Evolutionary conservation across 2,113 vertebrate species (phyloP).

Genomic region (Cephalopterus ornatus): DNA sequence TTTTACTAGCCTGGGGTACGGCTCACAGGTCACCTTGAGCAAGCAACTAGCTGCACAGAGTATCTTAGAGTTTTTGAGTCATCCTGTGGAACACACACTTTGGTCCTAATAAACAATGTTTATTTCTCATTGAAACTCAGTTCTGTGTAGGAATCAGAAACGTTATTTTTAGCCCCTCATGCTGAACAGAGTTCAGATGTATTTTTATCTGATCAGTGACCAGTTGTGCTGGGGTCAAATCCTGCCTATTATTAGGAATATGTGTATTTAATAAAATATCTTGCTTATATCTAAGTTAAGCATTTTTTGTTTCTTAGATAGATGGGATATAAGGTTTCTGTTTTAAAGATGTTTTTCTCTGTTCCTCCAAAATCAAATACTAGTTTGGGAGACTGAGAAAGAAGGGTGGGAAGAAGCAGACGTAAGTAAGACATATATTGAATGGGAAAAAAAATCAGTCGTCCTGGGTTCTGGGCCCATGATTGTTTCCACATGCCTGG

Average conservation of each 20-base stretch:
- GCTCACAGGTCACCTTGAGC: constrained; percentile 12
- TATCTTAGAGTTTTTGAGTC: not conserved
- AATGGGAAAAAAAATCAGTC: constrained; percentile 34
- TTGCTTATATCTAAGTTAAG: not conserved
- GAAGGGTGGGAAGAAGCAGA: constrained; percentile 15
- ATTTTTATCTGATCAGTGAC: not conserved
- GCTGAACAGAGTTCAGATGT: not conserved
- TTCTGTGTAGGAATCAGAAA: not conserved
- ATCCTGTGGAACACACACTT: not conserved
- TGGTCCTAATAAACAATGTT: not conserved
- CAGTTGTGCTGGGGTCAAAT: not conserved
- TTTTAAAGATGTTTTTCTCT: not conserved
- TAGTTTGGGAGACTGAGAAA: not conserved
- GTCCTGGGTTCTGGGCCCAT: constrained; percentile 27
- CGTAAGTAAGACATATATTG: constrained; percentile 43
- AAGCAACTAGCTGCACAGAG: constrained; percentile 1
- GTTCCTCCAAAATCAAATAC: not conserved
- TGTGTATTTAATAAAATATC: not conserved
- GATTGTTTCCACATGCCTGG: constrained; percentile 65
- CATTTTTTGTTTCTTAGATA: not conserved
- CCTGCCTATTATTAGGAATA: not conserved
- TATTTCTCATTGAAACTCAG: not conserved
- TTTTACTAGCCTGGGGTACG: not conserved
- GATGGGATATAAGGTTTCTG: not conserved
- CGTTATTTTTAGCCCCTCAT: not conserved